Conservation (phyloP, 2,888 invertebrate species). For the Drosophila suboccidentalis region DNA sequence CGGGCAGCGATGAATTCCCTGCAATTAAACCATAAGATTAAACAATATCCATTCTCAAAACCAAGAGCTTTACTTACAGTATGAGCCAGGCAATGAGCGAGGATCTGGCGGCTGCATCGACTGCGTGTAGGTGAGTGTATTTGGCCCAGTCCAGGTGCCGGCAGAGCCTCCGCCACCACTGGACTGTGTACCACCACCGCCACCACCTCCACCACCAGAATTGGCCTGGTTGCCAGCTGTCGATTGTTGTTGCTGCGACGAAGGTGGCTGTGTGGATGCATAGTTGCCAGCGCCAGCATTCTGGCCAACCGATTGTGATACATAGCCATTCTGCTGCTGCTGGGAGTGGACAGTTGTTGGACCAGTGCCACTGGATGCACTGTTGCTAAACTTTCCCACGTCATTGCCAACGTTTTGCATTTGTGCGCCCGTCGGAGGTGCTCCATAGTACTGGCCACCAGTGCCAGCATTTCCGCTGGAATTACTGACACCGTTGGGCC, state of each 20-base stretch:
- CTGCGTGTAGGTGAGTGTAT: constrained; percentile 96
- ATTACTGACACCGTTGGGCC: constrained; percentile 64
- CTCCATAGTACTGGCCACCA: constrained; percentile 72
- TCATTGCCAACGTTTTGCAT: constrained; percentile 83
- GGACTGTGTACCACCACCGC: constrained; percentile 55
- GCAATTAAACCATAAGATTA: not conserved
- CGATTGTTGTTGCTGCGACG: constrained; percentile 63
- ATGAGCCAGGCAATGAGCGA: constrained; percentile 88
- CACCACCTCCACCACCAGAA: constrained; percentile 51
- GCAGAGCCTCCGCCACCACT: constrained; percentile 83
- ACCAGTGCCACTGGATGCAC: constrained; percentile 57
- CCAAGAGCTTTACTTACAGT: constrained; percentile 86
- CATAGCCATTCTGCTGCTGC: constrained; percentile 84
- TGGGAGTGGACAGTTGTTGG: constrained; percentile 40
- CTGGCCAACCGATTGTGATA: constrained; percentile 72
- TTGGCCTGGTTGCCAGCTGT: constrained; percentile 62
- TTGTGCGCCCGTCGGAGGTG: constrained; percentile 77
- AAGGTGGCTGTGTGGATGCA: constrained; percentile 50
- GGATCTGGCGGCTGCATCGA: constrained; percentile 92
- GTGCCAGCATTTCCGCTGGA: constrained; percentile 61
- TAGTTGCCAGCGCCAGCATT: constrained; percentile 60
- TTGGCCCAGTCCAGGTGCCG: constrained; percentile 95
- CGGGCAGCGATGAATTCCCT: constrained; percentile 84
- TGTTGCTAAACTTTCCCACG: constrained; percentile 77
- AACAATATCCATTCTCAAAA: not conserved